Evolutionary conservation across 2,888 invertebrate species (phyloP), one percentile per base, ranked within the genome.

Genomic region (Sesia bembeciformis): DNA sequence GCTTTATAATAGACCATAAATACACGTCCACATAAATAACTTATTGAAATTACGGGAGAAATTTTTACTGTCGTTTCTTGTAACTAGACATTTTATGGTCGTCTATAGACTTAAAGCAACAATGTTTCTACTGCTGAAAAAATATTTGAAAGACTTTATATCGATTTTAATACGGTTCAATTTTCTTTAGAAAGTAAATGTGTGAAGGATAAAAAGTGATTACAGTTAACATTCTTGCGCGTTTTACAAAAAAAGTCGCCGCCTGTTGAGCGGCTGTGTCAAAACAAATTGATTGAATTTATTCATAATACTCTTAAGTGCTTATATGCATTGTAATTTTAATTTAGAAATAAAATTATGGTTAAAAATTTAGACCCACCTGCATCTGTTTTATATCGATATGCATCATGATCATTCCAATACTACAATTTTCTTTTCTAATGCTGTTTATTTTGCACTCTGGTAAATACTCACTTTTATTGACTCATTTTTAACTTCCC

Each of bases 1-100:
- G 23, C 23, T 23, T 23, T 23, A 23, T 23, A 23, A 23, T 23
- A 23, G 23, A 23, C 23, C 23, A 23, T 23, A 23, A 23, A 23
- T 23, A 23, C 23, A 1, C 23, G 23, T 23, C 23, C 23, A 23
- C 54, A 49, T 53, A 56, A 58, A 56, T 58, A 49, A 41, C 40
- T 49, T 39, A 49, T 49, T 40, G 42, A 54, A 50, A 41, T 54
- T 51, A 54, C 53, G 49, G 38, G n/a, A 53, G 54, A 53, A 39
- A 53, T 54, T 54, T 54, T 54, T 40, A 56, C 52, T 40, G 52
- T 7, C 49, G 50, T 40, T 49, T 56, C 51, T 54, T 42, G 52
- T 54, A 54, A 54, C 54, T 51, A 52, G 40, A 43, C 5, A 51
- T 39, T 58, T 54, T 58, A 55, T 43, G 52, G 49, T 46, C 51